phyloP scores from a whole-genome alignment of 2,888 invertebrate genomes.

The Pyralis farinalis region DNA sequence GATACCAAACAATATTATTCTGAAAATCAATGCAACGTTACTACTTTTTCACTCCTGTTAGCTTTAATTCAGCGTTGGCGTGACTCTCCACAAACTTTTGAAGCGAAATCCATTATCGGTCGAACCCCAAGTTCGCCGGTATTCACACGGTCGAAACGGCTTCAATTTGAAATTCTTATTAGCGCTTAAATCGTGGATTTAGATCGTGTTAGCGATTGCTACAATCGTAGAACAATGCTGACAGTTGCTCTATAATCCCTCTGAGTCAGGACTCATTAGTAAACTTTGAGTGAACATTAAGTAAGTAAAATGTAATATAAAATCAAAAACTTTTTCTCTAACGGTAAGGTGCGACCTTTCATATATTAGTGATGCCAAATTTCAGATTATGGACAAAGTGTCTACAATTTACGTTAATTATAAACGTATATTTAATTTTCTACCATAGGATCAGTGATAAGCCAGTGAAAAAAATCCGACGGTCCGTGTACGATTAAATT shows the following conservation, averaged over 20 bases:
- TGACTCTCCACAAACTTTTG: constrained; percentile 8
- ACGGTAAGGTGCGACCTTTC: too few relatives aligned
- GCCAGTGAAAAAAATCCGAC: too few relatives aligned
- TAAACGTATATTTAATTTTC: too few relatives aligned
- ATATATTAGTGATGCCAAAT: too few relatives aligned
- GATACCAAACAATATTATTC: too few relatives aligned
- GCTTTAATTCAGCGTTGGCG: constrained; percentile 6
- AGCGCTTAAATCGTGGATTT: constrained; percentile 4
- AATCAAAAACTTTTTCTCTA: too few relatives aligned
- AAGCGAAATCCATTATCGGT: constrained; percentile 7
- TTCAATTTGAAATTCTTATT: constrained; percentile 11
- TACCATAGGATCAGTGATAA: too few relatives aligned
- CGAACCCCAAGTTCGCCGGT: not conserved
- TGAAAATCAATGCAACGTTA: not conserved
- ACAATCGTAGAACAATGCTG: constrained; percentile 1
- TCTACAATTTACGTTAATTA: too few relatives aligned
- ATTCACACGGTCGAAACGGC: not conserved
- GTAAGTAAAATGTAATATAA: not conserved
- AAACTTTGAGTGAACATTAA: not conserved
- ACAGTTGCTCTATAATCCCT: constrained; percentile 1
- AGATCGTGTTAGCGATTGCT: not conserved
- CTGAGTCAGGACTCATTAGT: not conserved
- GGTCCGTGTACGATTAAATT: too few relatives aligned
- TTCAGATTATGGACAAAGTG: too few relatives aligned
- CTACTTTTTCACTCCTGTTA: constrained; percentile 1